Conservation (phyloP, 1,140 invertebrate genomes). For the Drosophila equinoxialis region DNA sequence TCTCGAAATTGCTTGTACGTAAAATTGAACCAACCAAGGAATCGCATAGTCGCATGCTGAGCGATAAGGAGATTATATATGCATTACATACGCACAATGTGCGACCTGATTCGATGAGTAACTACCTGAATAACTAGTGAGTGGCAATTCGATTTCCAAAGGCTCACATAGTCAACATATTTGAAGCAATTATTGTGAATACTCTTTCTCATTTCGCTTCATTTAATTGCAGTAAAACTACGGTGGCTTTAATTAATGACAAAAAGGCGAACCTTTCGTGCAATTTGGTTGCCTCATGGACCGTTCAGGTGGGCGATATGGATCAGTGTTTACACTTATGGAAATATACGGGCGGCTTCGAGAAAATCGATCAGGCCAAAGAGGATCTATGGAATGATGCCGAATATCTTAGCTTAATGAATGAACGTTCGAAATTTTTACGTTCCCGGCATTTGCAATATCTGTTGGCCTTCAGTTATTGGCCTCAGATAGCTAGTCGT, state of each 20-base stretch:
- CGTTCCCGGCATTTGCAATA: constrained; percentile 96
- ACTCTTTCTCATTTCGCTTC: no score
- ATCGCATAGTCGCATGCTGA: constrained; percentile 96
- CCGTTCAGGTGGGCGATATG: constrained; percentile 97
- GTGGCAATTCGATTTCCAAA: constrained; percentile 77
- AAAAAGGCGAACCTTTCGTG: constrained; percentile 88
- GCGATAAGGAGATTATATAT: constrained; percentile 97
- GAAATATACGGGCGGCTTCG: constrained; percentile 96
- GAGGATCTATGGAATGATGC: constrained; percentile 88
- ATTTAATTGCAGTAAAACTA: constrained; percentile 88
- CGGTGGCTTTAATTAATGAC: constrained; percentile 90
- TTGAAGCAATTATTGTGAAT: no score
- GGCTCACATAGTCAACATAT: no score
- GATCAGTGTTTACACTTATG: constrained; percentile 98
- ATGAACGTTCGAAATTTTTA: constrained; percentile 92
- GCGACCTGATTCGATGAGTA: constrained; percentile 91
- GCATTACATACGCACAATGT: constrained; percentile 97
- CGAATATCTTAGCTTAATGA: constrained; percentile 90
- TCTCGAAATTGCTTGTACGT: constrained; percentile 93
- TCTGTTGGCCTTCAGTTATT: constrained; percentile 94
- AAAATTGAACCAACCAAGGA: constrained; percentile 97
- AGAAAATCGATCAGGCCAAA: constrained; percentile 92
- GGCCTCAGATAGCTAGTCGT: constrained; percentile 91
- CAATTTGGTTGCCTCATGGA: constrained; percentile 93
- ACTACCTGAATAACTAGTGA: constrained; percentile 96